Conservation (phyloP, 2,113 vertebrate genomes). For the Microcebus lehilahytsara region DNA sequence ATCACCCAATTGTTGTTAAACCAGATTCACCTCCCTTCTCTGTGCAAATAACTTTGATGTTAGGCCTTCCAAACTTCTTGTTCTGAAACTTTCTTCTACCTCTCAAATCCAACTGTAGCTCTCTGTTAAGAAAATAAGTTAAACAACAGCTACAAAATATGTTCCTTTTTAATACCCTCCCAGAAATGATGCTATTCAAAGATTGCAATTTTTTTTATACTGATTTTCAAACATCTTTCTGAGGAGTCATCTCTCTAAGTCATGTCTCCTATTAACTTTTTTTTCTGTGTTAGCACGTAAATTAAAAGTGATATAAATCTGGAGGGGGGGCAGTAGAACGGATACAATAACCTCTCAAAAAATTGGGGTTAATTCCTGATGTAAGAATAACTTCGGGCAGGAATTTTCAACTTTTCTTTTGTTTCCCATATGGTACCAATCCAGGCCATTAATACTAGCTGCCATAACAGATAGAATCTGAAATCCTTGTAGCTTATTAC, state of each 20-base stretch:
- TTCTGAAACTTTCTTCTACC: background rate
- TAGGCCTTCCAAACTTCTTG: background rate
- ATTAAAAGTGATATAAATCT: background rate
- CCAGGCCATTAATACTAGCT: background rate
- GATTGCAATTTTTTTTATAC: background rate
- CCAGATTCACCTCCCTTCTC: background rate
- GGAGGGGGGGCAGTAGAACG: background rate
- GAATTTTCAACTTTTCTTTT: background rate
- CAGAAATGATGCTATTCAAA: background rate
- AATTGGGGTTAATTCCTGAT: background rate
- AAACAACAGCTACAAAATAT: background rate
- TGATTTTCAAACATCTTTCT: background rate
- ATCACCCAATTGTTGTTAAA: background rate
- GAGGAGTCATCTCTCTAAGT: background rate
- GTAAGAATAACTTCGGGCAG: background rate
- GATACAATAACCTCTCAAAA: background rate
- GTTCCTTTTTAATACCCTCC: background rate
- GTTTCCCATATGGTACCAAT: background rate
- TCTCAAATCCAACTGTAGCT: background rate
- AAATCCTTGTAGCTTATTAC: background rate
- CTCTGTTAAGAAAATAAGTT: slow-evolving; percentile 8
- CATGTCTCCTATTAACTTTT: background rate
- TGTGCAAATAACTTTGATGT: background rate
- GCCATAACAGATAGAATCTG: background rate
- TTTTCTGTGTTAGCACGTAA: background rate